Evolutionary conservation across 1,140 invertebrate genomes (phyloP).

Genomic region (Anthonomus grandis): DNA sequence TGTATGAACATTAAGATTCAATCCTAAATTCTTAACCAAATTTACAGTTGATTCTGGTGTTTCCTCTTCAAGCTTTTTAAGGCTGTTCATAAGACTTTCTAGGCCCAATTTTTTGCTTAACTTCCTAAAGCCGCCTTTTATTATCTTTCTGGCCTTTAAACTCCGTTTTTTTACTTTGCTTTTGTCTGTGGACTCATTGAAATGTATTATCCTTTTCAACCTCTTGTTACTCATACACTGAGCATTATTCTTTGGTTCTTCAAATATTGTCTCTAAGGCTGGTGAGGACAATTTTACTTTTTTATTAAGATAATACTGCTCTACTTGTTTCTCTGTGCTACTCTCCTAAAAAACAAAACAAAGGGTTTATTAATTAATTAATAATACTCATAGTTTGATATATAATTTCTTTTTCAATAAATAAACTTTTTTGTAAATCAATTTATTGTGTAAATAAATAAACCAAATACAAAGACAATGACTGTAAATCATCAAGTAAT

Average conservation of each 20-base stretch:
- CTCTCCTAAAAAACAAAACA: slow-evolving; percentile 8
- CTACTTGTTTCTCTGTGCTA: slow-evolving; percentile 1
- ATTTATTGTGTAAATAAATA: too few relatives aligned
- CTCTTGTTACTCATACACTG: background rate
- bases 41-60: too few relatives aligned
- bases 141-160: slow-evolving; percentile 10
- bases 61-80: slow-evolving; percentile 6
- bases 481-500: too few relatives aligned
- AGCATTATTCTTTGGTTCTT: slow-evolving; percentile 3
- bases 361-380: too few relatives aligned
- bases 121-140: slow-evolving; percentile 3
- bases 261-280: slow-evolving; percentile 11
- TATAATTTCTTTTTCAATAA: too few relatives aligned
- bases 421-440: too few relatives aligned
- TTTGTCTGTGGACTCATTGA: slow-evolving; percentile 6
- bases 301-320: slow-evolving; percentile 11
- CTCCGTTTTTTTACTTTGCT: slow-evolving; percentile 2
- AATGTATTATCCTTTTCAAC: background rate
- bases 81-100: background rate
- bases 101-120: slow-evolving; percentile 3
- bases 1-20: too few relatives aligned
- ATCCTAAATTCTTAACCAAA: too few relatives aligned
- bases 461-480: too few relatives aligned
- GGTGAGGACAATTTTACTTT: slow-evolving; percentile 8
- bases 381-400: too few relatives aligned